Evolutionary conservation across 2,888 invertebrate genomes (phyloP).

Genomic region (Merodon equestris): DNA sequence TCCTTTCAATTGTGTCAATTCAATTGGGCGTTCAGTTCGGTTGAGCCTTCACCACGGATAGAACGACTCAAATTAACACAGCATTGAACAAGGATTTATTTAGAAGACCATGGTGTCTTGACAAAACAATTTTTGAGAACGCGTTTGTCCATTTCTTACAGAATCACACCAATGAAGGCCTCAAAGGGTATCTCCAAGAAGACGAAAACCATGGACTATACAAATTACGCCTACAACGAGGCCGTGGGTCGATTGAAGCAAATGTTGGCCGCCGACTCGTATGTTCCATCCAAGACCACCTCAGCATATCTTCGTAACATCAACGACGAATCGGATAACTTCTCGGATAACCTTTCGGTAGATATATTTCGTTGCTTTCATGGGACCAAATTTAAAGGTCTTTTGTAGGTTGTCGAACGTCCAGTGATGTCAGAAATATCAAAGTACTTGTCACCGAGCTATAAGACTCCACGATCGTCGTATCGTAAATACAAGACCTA

Average conservation of each 20-base stretch:
- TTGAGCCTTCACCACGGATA: slow-evolving; percentile 8
- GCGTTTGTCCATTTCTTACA: slow-evolving; percentile 51
- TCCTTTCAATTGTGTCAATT: slow-evolving; percentile 1
- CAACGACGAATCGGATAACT: slow-evolving; percentile 81
- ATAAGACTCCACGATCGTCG: slow-evolving; percentile 71
- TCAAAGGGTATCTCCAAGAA: slow-evolving; percentile 76
- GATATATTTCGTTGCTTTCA: slow-evolving; percentile 37
- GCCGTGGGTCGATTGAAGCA: slow-evolving; percentile 89
- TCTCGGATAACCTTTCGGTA: slow-evolving; percentile 80
- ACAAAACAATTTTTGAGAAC: slow-evolving; percentile 6
- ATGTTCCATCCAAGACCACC: slow-evolving; percentile 80
- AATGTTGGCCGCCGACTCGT: slow-evolving; percentile 88
- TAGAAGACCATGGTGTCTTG: slow-evolving; percentile 42
- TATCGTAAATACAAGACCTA: slow-evolving; percentile 64
- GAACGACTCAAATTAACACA: not conserved
- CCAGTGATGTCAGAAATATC: slow-evolving; percentile 78
- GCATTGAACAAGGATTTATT: slow-evolving; percentile 13
- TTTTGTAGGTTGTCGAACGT: slow-evolving; percentile 75
- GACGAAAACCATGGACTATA: slow-evolving; percentile 85
- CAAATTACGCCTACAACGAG: slow-evolving; percentile 90
- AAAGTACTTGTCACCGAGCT: slow-evolving; percentile 77
- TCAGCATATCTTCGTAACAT: slow-evolving; percentile 74
- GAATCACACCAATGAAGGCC: slow-evolving; percentile 76
- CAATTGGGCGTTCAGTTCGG: slow-evolving; percentile 23
- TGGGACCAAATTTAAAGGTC: not conserved